Conservation (phyloP, 1,140 invertebrate genomes). For the Lordiphosa collinella region DNA sequence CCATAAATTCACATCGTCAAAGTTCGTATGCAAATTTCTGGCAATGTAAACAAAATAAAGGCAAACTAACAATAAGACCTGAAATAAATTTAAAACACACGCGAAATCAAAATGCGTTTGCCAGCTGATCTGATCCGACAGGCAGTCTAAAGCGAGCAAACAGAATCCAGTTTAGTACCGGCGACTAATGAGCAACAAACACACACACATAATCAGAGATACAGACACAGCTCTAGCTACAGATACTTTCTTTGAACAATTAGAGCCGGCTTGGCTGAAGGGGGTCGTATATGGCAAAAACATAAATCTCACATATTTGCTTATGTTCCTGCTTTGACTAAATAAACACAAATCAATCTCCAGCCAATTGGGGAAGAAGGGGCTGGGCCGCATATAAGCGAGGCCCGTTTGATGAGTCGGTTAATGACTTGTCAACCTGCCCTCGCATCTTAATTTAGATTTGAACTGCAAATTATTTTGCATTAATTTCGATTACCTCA, state of each 20-base stretch:
- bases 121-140: constrained; percentile 7
- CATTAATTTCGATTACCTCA: constrained; percentile 8
- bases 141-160: constrained; percentile 1
- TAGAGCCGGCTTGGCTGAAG: constrained; percentile 28
- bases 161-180: constrained; percentile 16
- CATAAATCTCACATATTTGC: constrained; percentile 68
- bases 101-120: neutral
- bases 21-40: constrained; percentile 66
- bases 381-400: neutral
- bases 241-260: constrained; percentile 65
- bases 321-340: constrained; percentile 71
- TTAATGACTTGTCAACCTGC: too few species aligned
- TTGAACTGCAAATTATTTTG: constrained; percentile 1
- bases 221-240: constrained; percentile 11
- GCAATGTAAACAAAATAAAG: neutral
- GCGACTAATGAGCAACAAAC: constrained; percentile 10
- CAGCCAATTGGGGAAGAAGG: neutral
- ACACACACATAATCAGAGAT: neutral
- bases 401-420: too few species aligned
- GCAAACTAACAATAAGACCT: too few species aligned
- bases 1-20: constrained; percentile 37
- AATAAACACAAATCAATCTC: neutral
- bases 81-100: constrained; percentile 18
- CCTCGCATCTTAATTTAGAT: constrained; percentile 1
- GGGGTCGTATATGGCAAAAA: constrained; percentile 61